These are phyloP conservation scores for Oreohelix idahoensis DNA, from an alignment of 1,140 invertebrate genomes.

Conservation along the genomic window DNA sequence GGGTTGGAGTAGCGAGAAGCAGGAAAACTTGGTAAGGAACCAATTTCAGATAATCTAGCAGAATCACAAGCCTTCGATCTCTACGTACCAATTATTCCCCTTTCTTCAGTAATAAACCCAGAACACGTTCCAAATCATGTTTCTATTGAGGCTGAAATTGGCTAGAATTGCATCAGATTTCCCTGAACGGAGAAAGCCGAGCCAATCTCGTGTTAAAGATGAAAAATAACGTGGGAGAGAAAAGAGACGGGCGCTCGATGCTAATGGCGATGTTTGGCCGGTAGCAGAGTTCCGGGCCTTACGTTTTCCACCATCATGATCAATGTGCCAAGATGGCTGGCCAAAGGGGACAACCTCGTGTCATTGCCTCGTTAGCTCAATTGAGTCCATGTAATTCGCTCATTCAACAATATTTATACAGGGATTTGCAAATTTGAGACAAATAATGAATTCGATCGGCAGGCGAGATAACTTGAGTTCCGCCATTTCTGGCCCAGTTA, in stretches of 20 bases:
- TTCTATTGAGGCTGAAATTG: slow-evolving; percentile 31
- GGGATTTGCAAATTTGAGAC: slow-evolving; percentile 50
- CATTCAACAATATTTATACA: slow-evolving; percentile 52
- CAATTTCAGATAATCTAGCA: background rate
- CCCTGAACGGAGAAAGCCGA: background rate
- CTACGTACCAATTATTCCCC: slow-evolving; percentile 1
- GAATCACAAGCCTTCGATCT: background rate
- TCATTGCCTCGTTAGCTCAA: slow-evolving; percentile 51
- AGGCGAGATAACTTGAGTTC: slow-evolving; percentile 39
- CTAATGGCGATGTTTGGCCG: slow-evolving; percentile 33
- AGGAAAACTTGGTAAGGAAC: background rate
- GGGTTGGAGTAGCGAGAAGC: too few relatives aligned
- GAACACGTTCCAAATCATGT: slow-evolving; percentile 37
- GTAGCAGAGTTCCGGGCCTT: background rate
- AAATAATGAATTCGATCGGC: slow-evolving; percentile 34
- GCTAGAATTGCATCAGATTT: slow-evolving; percentile 33
- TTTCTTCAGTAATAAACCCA: slow-evolving; percentile 14
- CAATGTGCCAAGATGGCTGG: slow-evolving; percentile 11
- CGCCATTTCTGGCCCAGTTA: slow-evolving; percentile 42
- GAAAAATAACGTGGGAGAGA: background rate
- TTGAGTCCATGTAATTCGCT: slow-evolving; percentile 49
- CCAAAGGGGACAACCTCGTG: slow-evolving; percentile 35
- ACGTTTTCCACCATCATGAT: background rate
- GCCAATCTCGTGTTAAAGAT: slow-evolving; percentile 15
- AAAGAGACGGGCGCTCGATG: background rate